A percentile compares a stretch with the other conserved stretches of the same genome.
Conservation (phyloP, 2,113 vertebrate genomes). For the Eira barbara region DNA sequence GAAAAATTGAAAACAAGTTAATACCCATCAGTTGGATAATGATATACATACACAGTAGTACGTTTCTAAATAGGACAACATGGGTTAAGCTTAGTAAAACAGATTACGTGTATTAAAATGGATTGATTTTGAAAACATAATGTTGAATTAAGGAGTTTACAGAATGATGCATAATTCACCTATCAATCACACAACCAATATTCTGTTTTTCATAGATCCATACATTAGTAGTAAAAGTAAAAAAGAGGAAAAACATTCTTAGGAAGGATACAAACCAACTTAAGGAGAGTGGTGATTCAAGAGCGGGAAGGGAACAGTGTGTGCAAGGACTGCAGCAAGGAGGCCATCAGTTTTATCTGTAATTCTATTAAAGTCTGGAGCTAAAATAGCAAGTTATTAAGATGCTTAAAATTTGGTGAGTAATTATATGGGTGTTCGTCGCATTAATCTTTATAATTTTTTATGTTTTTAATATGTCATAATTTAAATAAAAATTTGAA, state of each 20-base stretch:
- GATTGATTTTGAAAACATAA: not conserved
- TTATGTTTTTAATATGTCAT: not conserved
- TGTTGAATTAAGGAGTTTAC: not conserved
- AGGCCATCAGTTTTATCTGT: not conserved
- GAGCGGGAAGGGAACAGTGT: fast-evolving
- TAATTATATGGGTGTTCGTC: not conserved
- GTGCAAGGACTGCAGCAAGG: not conserved
- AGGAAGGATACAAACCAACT: not conserved
- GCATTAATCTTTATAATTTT: not conserved
- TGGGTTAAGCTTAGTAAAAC: not conserved
- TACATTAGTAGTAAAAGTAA: not conserved
- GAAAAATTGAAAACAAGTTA: constrained; percentile 17
- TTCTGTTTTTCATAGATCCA: not conserved
- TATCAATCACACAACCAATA: not conserved
- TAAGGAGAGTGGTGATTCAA: not conserved
- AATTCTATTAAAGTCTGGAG: not conserved
- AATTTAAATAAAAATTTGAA: not conserved
- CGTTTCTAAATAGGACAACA: not conserved
- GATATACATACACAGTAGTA: not conserved
- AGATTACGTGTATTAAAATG: not conserved
- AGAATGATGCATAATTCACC: not conserved
- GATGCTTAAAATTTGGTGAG: not conserved
- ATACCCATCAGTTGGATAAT: not conserved
- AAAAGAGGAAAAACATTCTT: not conserved
- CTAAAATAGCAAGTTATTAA: not conserved